Percentiles rank a stretch among this genome's conserved stretches.
These are phyloP conservation scores for Nyctalus aviator DNA, from an alignment of 2,797 vertebrate species.

Conservation along the genomic window DNA sequence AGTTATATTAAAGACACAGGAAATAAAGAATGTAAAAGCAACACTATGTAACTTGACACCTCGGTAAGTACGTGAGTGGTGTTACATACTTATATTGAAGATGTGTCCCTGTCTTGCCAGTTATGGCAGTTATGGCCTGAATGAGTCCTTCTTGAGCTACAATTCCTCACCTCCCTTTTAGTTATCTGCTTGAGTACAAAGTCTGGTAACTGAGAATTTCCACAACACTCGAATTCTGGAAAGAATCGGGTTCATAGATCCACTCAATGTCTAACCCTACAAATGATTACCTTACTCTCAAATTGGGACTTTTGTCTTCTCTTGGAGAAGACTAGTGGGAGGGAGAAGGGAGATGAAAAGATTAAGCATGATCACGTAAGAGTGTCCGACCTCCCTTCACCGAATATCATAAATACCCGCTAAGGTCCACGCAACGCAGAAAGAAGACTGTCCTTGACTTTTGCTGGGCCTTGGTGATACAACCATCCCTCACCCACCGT, in stretches of 20 bases:
- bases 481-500: not conserved
- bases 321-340: not conserved
- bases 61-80: not conserved
- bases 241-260: not conserved
- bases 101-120: not conserved
- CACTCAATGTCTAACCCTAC: not conserved
- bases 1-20: not conserved
- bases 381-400: not conserved
- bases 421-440: not conserved
- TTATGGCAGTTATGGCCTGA: not conserved
- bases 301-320: not conserved
- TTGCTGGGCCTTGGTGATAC: not conserved
- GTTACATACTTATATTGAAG: not conserved
- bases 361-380: not conserved
- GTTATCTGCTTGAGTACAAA: slow-evolving; percentile 32
- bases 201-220: not conserved
- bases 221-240: not conserved
- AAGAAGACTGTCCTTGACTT: not conserved
- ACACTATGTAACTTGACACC: not conserved
- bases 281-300: slow-evolving; percentile 19
- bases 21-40: not conserved
- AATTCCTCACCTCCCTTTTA: not conserved
- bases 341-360: not conserved
- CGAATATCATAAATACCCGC: not conserved
- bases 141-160: not conserved